phyloP scores from a whole-genome alignment of 2,888 invertebrate genomes.

The Cremastinae sp. region DNA sequence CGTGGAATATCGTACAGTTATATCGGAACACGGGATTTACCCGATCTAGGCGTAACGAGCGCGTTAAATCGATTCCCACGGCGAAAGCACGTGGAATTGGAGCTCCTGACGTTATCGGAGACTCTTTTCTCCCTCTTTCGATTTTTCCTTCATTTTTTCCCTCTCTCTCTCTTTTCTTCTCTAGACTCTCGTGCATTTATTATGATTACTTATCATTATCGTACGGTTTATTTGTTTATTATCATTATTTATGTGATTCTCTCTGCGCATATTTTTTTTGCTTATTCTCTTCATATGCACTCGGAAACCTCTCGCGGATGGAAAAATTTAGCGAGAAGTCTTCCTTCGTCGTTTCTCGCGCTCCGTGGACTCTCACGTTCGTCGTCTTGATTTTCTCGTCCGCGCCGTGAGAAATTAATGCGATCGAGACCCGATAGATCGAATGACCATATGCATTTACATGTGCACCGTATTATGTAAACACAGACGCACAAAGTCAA shows the following conservation, averaged over 20 bases:
- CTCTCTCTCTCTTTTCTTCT: no score
- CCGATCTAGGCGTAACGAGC: constrained; percentile 60
- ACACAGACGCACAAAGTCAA: background rate
- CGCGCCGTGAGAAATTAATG: constrained; percentile 62
- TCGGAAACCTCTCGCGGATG: constrained; percentile 56
- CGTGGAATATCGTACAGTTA: constrained; percentile 7
- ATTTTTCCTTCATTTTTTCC: constrained; percentile 39
- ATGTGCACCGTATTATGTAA: constrained; percentile 19
- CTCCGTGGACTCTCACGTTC: constrained; percentile 30
- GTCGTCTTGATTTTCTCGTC: constrained; percentile 43
- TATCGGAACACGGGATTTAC: constrained; percentile 45
- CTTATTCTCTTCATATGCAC: constrained; percentile 22
- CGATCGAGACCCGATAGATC: constrained; percentile 62
- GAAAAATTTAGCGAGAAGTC: constrained; percentile 50
- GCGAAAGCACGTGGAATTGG: constrained; percentile 57
- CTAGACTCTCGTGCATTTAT: no score
- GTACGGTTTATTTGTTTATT: background rate
- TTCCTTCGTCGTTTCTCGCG: constrained; percentile 34
- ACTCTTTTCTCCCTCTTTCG: constrained; percentile 54
- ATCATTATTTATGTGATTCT: no score
- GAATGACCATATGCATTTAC: constrained; percentile 63
- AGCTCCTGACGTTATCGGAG: constrained; percentile 61
- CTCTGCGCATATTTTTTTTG: background rate
- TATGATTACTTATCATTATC: no score
- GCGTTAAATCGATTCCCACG: constrained; percentile 65